These are phyloP conservation scores for Virgularia gustaviana DNA, from an alignment of 92 coral and sea anemone genomes.

Conservation along the genomic window DNA sequence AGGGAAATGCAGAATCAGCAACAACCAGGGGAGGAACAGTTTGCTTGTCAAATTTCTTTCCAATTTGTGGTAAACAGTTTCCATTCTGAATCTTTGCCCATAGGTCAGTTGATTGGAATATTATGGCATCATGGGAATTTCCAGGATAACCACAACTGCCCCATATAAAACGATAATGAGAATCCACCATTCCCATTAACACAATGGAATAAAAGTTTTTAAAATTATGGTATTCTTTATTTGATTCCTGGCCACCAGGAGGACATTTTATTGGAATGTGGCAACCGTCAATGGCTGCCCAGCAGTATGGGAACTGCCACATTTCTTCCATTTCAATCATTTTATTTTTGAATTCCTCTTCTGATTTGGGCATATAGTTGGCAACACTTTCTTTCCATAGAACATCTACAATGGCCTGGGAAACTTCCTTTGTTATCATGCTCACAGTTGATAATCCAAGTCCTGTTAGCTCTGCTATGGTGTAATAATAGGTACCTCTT, in stretches of 20 bases:
- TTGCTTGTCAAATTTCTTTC: constrained; percentile 30
- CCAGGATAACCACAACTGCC: constrained; percentile 51
- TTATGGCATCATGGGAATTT: constrained; percentile 49
- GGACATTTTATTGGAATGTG: constrained; percentile 52
- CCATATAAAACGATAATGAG: constrained; percentile 50
- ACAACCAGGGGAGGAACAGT: constrained; percentile 34
- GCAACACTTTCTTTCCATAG: not conserved
- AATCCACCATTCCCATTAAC: constrained; percentile 58
- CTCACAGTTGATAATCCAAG: not conserved
- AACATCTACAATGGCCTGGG: not conserved
- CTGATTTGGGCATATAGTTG: not conserved
- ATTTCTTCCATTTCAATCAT: constrained; percentile 54
- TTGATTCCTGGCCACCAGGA: constrained; percentile 51
- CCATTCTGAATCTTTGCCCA: constrained; percentile 39
- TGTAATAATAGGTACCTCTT: constrained; percentile 14
- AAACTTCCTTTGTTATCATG: not conserved
- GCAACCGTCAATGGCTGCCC: constrained; percentile 58
- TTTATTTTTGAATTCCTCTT: constrained; percentile 30
- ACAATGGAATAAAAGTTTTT: constrained; percentile 53
- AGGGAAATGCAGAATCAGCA: constrained; percentile 51
- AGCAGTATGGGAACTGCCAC: constrained; percentile 58
- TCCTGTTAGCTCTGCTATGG: not conserved
- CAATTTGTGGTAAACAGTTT: constrained; percentile 31
- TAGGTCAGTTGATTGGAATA: constrained; percentile 41
- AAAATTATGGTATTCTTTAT: constrained; percentile 50